phyloP scores from a whole-genome alignment of 2,797 vertebrate species.

The Heteromormyrus szaboi region DNA sequence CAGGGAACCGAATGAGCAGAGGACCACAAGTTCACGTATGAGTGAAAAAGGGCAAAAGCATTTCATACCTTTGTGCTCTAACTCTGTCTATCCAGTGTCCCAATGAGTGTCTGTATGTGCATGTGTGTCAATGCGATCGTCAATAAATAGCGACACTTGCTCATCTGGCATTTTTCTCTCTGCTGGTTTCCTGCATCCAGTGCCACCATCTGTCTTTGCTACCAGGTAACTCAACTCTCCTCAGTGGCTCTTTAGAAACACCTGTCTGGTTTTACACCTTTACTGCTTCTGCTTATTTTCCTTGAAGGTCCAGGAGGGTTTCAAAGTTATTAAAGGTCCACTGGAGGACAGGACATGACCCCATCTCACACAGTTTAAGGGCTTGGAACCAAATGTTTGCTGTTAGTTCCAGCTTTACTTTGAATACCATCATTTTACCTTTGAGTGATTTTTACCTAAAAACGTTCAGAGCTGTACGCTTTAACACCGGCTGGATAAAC shows the following conservation, averaged over 20 bases:
- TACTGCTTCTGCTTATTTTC: not conserved
- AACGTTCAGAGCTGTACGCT: not conserved
- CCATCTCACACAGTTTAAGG: not conserved
- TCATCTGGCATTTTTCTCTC: not conserved
- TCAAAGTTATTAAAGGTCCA: not conserved
- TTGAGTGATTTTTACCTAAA: not conserved
- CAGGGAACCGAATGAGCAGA: not conserved
- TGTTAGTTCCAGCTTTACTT: not conserved
- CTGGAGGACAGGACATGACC: not conserved
- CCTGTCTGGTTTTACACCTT: constrained; percentile 2
- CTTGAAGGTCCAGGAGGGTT: not conserved
- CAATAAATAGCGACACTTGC: not conserved
- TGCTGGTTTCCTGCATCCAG: not conserved
- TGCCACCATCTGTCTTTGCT: not conserved
- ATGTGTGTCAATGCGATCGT: not conserved
- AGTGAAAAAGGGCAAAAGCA: not conserved
- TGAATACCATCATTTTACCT: not conserved
- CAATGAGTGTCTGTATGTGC: not conserved
- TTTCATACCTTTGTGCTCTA: not conserved
- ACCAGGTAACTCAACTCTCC: not conserved
- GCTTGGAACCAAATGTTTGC: not conserved
- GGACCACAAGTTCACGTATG: not conserved
- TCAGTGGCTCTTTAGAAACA: not conserved
- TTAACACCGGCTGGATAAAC: not conserved
- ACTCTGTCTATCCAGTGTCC: not conserved